Evolutionary conservation across 2,888 invertebrate genomes (phyloP), one percentile per base, ranked within the genome.

Genomic region (Clusia tigrina): DNA sequence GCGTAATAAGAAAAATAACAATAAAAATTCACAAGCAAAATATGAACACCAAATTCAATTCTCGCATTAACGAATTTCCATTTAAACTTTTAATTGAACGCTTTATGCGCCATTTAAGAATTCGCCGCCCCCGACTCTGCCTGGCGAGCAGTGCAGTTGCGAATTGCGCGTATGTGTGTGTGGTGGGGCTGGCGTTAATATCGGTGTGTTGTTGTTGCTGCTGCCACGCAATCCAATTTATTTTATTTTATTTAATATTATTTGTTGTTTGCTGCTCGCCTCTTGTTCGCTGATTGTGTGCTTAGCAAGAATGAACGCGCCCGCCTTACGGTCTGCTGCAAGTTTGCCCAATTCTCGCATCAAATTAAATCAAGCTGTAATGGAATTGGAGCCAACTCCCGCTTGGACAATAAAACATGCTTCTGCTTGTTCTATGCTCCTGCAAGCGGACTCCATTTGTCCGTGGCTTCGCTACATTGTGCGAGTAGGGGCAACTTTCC

Each of bases 311-410:
- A 57, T 64, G 62, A 48, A 58, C 55, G 52, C 53, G 22, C 25
- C 71, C 71, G 69, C 71, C 72, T 66, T 67, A 46, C 66, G 70
- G 69, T 70, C 66, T 73, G 69, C 71, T 64, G 68, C 64, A 74
- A 73, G 54, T 20, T 48, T 48, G 66, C 71, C 72, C 75, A 73
- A 77, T 78, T 81, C 82, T 81, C 81, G 75, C 76, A 79, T 80
- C 81, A 79, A 82, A 81, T 81, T 82, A 81, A 81, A 82, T 82
- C 82, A 81, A 78, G 80, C 68, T 71, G 71, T 79, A 81, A 81
- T 80, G 80, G 79, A 82, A 82, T 80, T 73, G 76, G 72, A 74
- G 73, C 72, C 73, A 72, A 74, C 70, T 80, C 80, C 78, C 80
- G 68, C 72, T 76, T 72, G 80, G 71, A 68, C 77, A 72, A 80